Percentiles rank a stretch among this genome's conserved stretches.
phyloP scores from a whole-genome alignment of 2,113 vertebrate genomes.

The Excalfactoria chinensis region DNA sequence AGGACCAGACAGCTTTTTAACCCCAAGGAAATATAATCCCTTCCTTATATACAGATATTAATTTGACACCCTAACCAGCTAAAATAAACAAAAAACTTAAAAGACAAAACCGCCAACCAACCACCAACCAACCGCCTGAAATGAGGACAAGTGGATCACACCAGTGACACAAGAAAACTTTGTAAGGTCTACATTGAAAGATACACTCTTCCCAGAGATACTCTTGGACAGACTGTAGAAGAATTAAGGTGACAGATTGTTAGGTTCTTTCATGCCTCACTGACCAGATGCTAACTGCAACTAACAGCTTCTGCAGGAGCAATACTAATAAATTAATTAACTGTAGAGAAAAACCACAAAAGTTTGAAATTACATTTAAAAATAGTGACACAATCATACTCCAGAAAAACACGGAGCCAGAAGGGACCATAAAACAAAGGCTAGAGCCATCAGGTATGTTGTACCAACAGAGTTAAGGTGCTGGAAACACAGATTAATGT shows the following conservation, averaged over 20 bases:
- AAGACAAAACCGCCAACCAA: too few relatives aligned
- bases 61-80: not conserved
- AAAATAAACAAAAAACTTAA: not conserved
- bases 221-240: not conserved
- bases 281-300: slow-evolving; percentile 31
- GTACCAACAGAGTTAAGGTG: not conserved
- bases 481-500: not conserved
- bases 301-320: not conserved
- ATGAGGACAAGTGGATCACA: not conserved
- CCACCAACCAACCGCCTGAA: too few relatives aligned
- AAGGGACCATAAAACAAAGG: not conserved
- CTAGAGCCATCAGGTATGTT: not conserved
- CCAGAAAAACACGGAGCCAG: not conserved
- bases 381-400: not conserved
- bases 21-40: not conserved
- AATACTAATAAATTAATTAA: slow-evolving; percentile 12
- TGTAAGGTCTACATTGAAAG: not conserved
- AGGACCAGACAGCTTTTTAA: not conserved
- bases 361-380: slow-evolving; percentile 1
- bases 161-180: not conserved
- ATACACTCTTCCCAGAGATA: not conserved
- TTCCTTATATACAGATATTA: not conserved
- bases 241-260: slow-evolving; percentile 27
- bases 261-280: not conserved
- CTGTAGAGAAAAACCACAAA: not conserved